Percentiles rank a stretch among this genome's conserved stretches.
phyloP scores from a whole-genome alignment of 2,797 vertebrate genomes.

The Rhabdophis nuchalis region DNA sequence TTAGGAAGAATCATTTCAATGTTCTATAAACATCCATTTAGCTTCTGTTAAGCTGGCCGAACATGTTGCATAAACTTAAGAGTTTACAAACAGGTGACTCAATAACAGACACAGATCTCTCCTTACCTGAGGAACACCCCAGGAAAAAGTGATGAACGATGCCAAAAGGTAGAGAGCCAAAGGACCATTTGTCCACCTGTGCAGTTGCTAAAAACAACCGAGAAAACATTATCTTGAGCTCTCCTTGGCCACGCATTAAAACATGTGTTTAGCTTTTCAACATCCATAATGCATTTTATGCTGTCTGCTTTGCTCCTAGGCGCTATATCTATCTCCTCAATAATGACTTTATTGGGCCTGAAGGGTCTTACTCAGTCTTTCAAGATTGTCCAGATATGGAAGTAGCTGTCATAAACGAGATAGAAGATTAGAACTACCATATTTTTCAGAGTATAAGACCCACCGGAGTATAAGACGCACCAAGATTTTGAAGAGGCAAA shows the following conservation, averaged over 20 bases:
- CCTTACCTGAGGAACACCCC: constrained; percentile 82
- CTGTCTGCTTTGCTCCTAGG: neutral
- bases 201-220: constrained; percentile 69
- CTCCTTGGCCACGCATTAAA: neutral
- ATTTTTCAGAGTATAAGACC: too few relatives aligned
- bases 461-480: too few relatives aligned
- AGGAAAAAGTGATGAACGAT: constrained; percentile 71
- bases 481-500: too few relatives aligned
- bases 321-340: neutral
- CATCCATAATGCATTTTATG: neutral
- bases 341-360: neutral
- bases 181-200: constrained; percentile 58
- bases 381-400: neutral
- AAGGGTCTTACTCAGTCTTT: neutral
- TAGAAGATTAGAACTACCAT: too few relatives aligned
- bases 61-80: neutral
- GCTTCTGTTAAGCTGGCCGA: neutral
- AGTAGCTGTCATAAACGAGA: neutral
- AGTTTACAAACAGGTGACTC: neutral
- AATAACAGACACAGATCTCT: neutral
- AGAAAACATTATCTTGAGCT: neutral
- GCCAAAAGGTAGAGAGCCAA: constrained; percentile 75
- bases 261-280: neutral
- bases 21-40: neutral
- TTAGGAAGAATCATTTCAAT: neutral